Evolutionary conservation across 2,113 vertebrate species (phyloP), one percentile per base, ranked within the genome.

Genomic region (Anarrhichthys ocellatus): DNA sequence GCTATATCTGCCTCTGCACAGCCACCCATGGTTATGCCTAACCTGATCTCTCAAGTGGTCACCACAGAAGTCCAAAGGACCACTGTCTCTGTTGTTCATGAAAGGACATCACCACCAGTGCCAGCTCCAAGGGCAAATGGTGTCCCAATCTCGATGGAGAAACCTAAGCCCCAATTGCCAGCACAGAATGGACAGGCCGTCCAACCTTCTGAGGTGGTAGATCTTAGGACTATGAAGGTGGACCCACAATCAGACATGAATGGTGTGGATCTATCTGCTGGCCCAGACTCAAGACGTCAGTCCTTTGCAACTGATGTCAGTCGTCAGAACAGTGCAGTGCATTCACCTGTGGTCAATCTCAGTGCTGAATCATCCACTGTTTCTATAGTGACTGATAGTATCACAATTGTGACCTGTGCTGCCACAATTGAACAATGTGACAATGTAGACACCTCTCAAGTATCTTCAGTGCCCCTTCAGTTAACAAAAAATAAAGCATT

Each of bases 321-420:
- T 64, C 94, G 96, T 61, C 97, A 96, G 75, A 95, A 95, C 78
- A 99, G 97, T 91, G 95, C 97, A 32, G 94, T 99, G 38, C 97
- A 98, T 58, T 96, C 98, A 72, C 92, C 97, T 80, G 95, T 99
- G 77, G 95, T 99, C 80, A 99, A 99, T 78, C 96, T 99, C 27
- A 99, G 97, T 74, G 90, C 96, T 70, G 94, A 95, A 2, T 95
- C 95, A 14, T 93, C 96, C 54, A 96, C 96, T 67, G 62, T 96
- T 73, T 92, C 96, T 71, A 79, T 96, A 74, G 91, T 94, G 71
- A 94, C 96, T 4, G 96, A 96, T 87, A 93, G 95, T 58, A 94
- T 95, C 42, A 95, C 96, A 22, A 94, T 96, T 62, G 90, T 96
- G 77, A 96, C 97, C 5, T 97, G 96, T 86, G 88, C 96, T 24